Conservation (phyloP, 2,113 vertebrate genomes). For the Cichladusa arquata region DNA sequence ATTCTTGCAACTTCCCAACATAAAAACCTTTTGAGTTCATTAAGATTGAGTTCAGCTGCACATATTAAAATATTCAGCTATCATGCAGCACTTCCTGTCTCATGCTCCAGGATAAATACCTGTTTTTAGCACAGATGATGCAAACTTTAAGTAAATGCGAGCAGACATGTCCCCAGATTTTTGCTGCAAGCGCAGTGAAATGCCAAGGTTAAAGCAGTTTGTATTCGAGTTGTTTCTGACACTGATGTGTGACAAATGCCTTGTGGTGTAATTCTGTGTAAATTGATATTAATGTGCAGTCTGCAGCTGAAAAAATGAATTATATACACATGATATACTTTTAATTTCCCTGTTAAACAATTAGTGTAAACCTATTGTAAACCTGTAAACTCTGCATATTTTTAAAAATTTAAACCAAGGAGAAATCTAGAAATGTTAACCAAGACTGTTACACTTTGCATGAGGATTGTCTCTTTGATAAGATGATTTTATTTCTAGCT, state of each 20-base stretch:
- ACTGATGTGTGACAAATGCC: background rate
- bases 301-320: background rate
- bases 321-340: fast-evolving
- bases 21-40: background rate
- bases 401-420: background rate
- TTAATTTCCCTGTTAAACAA: background rate
- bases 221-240: background rate
- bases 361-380: background rate
- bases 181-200: background rate
- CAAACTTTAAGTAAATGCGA: background rate
- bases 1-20: background rate
- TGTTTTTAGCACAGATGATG: background rate
- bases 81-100: background rate
- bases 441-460: background rate
- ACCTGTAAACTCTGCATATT: fast-evolving
- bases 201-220: background rate
- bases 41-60: background rate
- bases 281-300: background rate
- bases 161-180: background rate
- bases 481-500: background rate
- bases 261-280: background rate
- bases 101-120: background rate
- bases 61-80: background rate
- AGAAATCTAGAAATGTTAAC: background rate
- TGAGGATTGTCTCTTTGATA: background rate